A percentile compares a stretch with the other conserved stretches of the same genome.
Evolutionary conservation across 2,888 invertebrate genomes (phyloP).

Genomic region (Matsumyia berberina): DNA sequence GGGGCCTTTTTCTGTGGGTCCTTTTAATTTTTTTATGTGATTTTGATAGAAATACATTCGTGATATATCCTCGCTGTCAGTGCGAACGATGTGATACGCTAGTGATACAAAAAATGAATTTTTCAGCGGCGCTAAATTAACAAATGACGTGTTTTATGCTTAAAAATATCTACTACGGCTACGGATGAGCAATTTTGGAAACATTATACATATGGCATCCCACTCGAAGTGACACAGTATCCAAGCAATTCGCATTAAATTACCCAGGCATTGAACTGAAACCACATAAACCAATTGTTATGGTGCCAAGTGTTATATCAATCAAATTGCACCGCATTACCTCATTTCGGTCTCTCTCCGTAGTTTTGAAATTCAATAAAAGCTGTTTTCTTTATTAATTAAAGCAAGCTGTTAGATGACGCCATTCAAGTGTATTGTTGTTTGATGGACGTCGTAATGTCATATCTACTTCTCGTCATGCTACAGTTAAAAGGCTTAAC

Average conservation of each 20-base stretch:
- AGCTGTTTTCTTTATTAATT: constrained; percentile 11
- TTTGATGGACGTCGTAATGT: constrained; percentile 16
- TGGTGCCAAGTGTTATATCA: constrained; percentile 10
- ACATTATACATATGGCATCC: no score
- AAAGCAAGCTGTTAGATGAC: constrained; percentile 8
- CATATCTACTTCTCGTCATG: constrained; percentile 16
- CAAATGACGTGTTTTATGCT: background rate
- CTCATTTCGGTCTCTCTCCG: constrained; percentile 5
- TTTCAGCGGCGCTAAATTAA: background rate
- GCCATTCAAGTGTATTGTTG: background rate
- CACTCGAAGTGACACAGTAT: background rate
- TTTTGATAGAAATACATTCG: constrained; percentile 16
- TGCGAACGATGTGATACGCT: background rate
- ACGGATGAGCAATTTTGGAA: background rate
- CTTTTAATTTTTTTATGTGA: constrained; percentile 16
- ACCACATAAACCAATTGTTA: constrained; percentile 21
- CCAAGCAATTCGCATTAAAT: background rate
- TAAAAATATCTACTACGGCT: background rate
- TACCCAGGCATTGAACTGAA: constrained; percentile 35
- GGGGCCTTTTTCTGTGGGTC: constrained; percentile 3
- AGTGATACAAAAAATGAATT: background rate
- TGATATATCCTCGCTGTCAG: constrained; percentile 1
- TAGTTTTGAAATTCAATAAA: constrained; percentile 27
- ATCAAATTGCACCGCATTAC: constrained; percentile 22
- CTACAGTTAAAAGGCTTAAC: constrained; percentile 7